Evolutionary conservation across 2,113 vertebrate species (phyloP).

Genomic region (Prinia subflava): DNA sequence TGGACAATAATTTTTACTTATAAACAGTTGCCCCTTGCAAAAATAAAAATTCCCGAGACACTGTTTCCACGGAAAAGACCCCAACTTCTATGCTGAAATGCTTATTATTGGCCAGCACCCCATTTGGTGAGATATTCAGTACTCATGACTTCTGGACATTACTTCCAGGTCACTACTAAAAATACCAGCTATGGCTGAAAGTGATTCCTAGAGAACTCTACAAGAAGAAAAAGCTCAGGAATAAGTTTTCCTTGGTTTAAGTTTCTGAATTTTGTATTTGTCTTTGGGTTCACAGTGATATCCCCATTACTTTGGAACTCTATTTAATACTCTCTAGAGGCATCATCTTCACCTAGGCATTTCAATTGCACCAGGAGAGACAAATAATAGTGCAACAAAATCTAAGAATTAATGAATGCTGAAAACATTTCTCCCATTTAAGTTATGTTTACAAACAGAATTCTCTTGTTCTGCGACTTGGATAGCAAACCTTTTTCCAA

Average conservation of each 20-base stretch:
- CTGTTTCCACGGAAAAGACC: not conserved
- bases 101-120: not conserved
- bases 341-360: not conserved
- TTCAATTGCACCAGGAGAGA: not conserved
- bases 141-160: not conserved
- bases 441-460: not conserved
- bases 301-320: not conserved
- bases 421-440: not conserved
- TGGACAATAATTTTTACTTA: not conserved
- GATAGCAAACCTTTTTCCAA: not conserved
- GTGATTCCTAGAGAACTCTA: not conserved
- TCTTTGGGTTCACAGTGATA: not conserved
- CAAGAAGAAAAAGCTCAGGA: not conserved
- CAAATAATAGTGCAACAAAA: not conserved
- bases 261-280: not conserved
- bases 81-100: not conserved
- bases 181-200: not conserved
- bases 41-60: not conserved
- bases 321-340: not conserved
- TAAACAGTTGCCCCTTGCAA: not conserved
- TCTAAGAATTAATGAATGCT: not conserved
- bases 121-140: not conserved
- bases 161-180: not conserved
- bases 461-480: not conserved
- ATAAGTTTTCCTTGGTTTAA: not conserved